Percentiles rank a stretch among this genome's conserved stretches.
Conservation (phyloP, 2,797 vertebrate genomes). For the Peromyscus aztecus region DNA sequence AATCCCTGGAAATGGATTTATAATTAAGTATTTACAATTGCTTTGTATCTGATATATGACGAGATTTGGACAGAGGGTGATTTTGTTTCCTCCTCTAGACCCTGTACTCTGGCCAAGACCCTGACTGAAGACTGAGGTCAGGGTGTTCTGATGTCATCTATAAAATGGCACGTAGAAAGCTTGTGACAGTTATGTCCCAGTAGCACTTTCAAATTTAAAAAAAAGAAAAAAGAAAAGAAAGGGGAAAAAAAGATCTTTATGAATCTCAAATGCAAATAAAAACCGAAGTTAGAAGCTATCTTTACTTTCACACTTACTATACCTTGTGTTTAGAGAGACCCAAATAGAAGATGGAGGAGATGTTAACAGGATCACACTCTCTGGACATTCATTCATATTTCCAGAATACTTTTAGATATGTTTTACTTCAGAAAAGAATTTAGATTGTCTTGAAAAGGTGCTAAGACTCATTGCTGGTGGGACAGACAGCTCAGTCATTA, state of each 20-base stretch:
- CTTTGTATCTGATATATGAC: background rate
- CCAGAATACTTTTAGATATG: background rate
- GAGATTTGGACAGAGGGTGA: background rate
- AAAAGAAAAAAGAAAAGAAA: background rate
- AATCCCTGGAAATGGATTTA: background rate
- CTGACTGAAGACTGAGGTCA: background rate
- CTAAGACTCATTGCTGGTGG: background rate
- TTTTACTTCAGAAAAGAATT: conserved; percentile 39
- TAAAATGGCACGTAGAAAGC: background rate
- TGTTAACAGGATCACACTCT: background rate
- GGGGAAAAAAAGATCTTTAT: background rate
- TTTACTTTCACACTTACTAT: background rate
- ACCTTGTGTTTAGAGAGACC: background rate
- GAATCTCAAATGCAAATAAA: conserved; percentile 3
- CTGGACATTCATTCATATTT: conserved; percentile 13
- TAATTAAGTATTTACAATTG: conserved; percentile 20
- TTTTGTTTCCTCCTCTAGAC: background rate
- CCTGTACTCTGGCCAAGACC: background rate
- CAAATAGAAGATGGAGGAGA: background rate
- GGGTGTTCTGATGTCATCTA: background rate
- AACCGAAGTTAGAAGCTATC: background rate
- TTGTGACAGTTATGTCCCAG: background rate
- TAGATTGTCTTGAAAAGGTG: background rate
- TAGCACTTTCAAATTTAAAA: conserved; percentile 1
- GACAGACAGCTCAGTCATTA: background rate